phyloP scores from a whole-genome alignment of 2,797 vertebrate genomes.

The Thalassophryne amazonica region DNA sequence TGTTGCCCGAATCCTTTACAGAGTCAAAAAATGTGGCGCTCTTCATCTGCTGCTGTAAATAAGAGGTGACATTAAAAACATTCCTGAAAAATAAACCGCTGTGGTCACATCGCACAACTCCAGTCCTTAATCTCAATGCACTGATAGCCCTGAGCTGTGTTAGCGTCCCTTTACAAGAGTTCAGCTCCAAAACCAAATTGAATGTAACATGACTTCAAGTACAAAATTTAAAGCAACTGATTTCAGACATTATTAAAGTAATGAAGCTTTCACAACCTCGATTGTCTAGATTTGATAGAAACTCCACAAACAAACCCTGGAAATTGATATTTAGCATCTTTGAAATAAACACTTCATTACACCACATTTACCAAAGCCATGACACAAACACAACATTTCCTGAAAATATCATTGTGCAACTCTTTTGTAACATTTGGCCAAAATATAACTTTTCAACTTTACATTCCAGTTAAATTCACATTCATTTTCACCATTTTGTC shows the following conservation, averaged over 20 bases:
- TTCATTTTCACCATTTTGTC: too few species aligned
- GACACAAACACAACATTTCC: neutral
- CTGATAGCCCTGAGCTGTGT: constrained; percentile 5
- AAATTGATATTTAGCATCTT: neutral
- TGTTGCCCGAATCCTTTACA: neutral
- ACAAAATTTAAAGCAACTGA: neutral
- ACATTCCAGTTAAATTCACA: neutral
- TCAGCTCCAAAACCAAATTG: neutral
- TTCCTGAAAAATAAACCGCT: too few species aligned
- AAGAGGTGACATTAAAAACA: neutral
- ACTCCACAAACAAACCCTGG: too few species aligned
- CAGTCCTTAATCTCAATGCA: too few species aligned
- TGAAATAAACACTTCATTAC: neutral
- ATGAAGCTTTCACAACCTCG: neutral
- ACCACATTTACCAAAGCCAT: neutral
- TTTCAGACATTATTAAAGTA: neutral
- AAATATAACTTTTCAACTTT: neutral
- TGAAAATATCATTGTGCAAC: neutral
- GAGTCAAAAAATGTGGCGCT: neutral
- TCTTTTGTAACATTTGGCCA: neutral
- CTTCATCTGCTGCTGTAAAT: neutral
- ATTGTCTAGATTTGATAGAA: too few species aligned
- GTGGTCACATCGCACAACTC: too few species aligned
- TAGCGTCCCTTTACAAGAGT: neutral
- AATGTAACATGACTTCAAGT: neutral